phyloP scores from a whole-genome alignment of 2,797 vertebrate species.

The Cynodonichthys magdalenae region DNA sequence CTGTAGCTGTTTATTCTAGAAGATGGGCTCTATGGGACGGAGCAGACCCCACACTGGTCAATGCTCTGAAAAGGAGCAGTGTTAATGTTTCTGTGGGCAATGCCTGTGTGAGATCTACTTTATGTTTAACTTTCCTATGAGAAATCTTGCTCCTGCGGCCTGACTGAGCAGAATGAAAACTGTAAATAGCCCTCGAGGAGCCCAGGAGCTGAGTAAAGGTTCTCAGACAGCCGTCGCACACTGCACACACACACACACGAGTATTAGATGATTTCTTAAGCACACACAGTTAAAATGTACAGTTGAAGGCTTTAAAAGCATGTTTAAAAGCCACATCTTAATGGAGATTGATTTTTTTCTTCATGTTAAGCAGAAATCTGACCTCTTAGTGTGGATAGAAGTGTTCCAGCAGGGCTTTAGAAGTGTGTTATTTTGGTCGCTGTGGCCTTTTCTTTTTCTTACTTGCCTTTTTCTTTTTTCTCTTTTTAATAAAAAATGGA shows the following conservation, averaged over 20 bases:
- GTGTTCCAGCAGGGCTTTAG: slow-evolving; percentile 62
- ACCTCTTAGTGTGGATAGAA: slow-evolving; percentile 65
- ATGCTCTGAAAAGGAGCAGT: slow-evolving; percentile 18
- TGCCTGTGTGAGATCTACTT: slow-evolving; percentile 39
- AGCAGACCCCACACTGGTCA: slow-evolving; percentile 19
- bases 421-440: slow-evolving; percentile 69
- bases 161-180: slow-evolving; percentile 63
- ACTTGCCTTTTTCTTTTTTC: slow-evolving; percentile 35
- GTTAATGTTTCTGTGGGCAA: slow-evolving; percentile 17
- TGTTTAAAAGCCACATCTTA: slow-evolving; percentile 68
- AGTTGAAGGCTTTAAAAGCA: slow-evolving; percentile 52
- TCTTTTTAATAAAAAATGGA: slow-evolving; percentile 15
- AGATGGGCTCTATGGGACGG: slow-evolving; percentile 15
- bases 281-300: slow-evolving; percentile 45
- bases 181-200: slow-evolving; percentile 66
- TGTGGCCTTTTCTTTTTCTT: slow-evolving; percentile 46
- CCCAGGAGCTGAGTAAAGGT: slow-evolving; percentile 54
- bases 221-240: slow-evolving; percentile 39
- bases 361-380: slow-evolving; percentile 62
- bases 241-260: slow-evolving; percentile 32
- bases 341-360: slow-evolving; percentile 54
- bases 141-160: slow-evolving; percentile 55
- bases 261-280: slow-evolving; percentile 15
- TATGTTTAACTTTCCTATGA: slow-evolving; percentile 65
- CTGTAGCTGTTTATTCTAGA: slow-evolving; percentile 20